phyloP scores from a whole-genome alignment of 2,888 invertebrate species.

The Drosophila prostipennis region DNA sequence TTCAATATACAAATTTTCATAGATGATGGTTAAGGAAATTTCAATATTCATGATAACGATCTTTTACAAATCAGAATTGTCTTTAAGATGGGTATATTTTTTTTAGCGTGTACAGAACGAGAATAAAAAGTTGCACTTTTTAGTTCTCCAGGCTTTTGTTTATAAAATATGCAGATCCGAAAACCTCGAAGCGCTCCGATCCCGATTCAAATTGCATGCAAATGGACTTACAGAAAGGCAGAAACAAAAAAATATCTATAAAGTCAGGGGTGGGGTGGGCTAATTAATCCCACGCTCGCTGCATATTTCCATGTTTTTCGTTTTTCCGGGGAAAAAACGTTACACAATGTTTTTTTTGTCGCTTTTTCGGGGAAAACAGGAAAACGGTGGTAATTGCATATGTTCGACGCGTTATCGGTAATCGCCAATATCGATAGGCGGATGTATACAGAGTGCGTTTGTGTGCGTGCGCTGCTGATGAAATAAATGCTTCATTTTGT shows the following conservation, averaged over 20 bases:
- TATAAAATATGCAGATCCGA: conserved; percentile 28
- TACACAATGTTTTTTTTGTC: conserved; percentile 23
- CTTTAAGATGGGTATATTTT: neutral
- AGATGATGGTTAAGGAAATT: too few species aligned
- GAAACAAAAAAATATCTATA: neutral
- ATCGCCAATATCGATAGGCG: conserved; percentile 16
- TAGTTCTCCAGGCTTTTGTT: neutral
- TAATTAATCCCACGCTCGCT: conserved; percentile 19
- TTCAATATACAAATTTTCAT: neutral
- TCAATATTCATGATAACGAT: too few species aligned
- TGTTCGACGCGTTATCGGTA: conserved; percentile 16
- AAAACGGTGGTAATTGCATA: conserved; percentile 27
- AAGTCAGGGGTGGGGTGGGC: neutral
- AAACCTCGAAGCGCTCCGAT: conserved; percentile 22
- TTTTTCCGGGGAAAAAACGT: conserved; percentile 29
- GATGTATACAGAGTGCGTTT: neutral
- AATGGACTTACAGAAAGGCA: conserved; percentile 17
- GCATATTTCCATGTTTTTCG: conserved; percentile 26
- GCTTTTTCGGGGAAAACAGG: conserved; percentile 15
- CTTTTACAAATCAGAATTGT: too few species aligned
- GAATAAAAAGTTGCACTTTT: neutral
- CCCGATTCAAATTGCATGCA: conserved; percentile 34
- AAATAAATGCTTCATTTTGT: conserved; percentile 39
- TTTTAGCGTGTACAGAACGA: neutral
- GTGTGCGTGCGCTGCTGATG: conserved; percentile 39